A percentile compares a stretch with the other conserved stretches of the same genome.
phyloP scores from a whole-genome alignment of 2,888 invertebrate genomes.

The Drosophila aldrichi region DNA sequence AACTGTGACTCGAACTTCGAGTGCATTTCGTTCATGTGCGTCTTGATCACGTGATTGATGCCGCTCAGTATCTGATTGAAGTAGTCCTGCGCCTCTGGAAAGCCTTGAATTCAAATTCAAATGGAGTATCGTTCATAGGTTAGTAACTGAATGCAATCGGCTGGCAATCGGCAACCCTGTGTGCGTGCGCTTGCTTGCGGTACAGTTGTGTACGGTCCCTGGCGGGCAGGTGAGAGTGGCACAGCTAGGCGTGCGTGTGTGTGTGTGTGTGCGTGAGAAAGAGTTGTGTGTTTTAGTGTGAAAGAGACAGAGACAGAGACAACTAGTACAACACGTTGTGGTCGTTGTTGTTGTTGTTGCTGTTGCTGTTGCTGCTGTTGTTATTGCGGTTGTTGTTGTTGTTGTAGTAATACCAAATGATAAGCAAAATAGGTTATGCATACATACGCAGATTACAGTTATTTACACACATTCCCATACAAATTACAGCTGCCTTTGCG shows the following conservation, averaged over 20 bases:
- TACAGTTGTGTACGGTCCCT: slow-evolving; percentile 25
- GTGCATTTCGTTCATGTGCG: slow-evolving; percentile 90
- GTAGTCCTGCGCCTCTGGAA: slow-evolving; percentile 91
- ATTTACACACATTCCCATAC: slow-evolving; percentile 66
- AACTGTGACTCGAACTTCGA: slow-evolving; percentile 91
- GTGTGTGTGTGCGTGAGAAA: not conserved
- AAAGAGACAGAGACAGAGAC: slow-evolving; percentile 11
- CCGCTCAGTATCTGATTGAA: slow-evolving; percentile 92
- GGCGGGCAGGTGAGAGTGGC: slow-evolving; percentile 1
- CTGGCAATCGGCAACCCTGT: slow-evolving; percentile 21
- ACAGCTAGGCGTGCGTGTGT: slow-evolving; percentile 2
- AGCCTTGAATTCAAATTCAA: slow-evolving; percentile 85
- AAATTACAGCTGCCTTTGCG: slow-evolving; percentile 48
- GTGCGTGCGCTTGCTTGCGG: slow-evolving; percentile 2
- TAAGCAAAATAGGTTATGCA: slow-evolving; percentile 22
- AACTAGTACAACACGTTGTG: slow-evolving; percentile 18
- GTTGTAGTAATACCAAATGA: slow-evolving; percentile 23
- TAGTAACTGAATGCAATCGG: slow-evolving; percentile 17
- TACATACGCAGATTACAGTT: slow-evolving; percentile 64
- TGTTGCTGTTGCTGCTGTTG: slow-evolving; percentile 15
- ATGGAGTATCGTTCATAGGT: slow-evolving; percentile 4
- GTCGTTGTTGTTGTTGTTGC: slow-evolving; percentile 15
- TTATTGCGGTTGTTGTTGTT: slow-evolving; percentile 5
- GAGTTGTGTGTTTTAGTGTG: not conserved
- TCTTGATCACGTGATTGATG: slow-evolving; percentile 93